These are phyloP conservation scores for Myripristis murdjan DNA, from an alignment of 2,797 vertebrate genomes.

Conservation along the genomic window DNA sequence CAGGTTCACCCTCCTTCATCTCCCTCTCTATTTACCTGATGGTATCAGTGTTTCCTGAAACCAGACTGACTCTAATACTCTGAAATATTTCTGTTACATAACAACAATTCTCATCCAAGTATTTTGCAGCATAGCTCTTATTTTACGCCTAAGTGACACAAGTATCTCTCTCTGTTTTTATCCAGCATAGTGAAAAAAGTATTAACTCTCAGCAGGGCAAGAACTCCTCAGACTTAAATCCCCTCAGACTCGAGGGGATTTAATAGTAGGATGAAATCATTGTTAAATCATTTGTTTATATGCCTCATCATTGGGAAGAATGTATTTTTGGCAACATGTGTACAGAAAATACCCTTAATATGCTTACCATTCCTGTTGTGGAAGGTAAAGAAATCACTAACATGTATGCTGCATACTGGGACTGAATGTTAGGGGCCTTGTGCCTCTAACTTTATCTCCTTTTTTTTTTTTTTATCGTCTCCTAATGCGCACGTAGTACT, in stretches of 20 bases:
- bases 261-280: background rate
- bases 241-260: background rate
- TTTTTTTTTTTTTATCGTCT: constrained; percentile 1
- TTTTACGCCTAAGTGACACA: background rate
- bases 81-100: constrained; percentile 13
- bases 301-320: background rate
- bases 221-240: no score
- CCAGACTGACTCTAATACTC: background rate
- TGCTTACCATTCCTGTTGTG: no score
- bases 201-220: background rate
- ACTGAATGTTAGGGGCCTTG: background rate
- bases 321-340: background rate
- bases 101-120: constrained; percentile 7
- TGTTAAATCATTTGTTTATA: background rate
- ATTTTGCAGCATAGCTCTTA: constrained; percentile 14
- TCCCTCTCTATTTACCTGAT: constrained; percentile 38
- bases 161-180: constrained; percentile 15
- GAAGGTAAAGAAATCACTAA: no score
- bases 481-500: background rate
- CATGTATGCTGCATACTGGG: background rate
- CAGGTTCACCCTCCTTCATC: background rate
- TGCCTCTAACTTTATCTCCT: background rate
- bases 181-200: background rate
- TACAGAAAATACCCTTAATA: no score
- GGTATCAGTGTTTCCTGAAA: constrained; percentile 54